These are phyloP conservation scores for Micronycteris hirsuta DNA, from an alignment of 2,113 vertebrate genomes.

Conservation along the genomic window DNA sequence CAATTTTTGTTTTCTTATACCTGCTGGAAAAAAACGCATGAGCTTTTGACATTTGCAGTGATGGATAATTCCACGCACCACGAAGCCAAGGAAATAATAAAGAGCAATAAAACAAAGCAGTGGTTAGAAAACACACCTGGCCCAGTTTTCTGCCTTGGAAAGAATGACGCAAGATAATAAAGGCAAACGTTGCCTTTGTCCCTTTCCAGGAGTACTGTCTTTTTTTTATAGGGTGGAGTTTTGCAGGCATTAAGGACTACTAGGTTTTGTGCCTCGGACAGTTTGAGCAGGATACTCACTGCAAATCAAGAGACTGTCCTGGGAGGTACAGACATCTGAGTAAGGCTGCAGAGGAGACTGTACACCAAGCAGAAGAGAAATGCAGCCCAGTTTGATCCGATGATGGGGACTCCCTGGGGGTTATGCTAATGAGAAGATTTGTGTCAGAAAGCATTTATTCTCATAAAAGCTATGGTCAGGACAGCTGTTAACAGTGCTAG, in stretches of 20 bases:
- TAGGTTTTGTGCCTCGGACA: neutral
- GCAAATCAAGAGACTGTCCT: neutral
- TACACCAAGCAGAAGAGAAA: neutral
- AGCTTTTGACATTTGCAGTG: neutral
- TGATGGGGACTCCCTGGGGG: conserved; percentile 24
- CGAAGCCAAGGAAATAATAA: conserved; percentile 33
- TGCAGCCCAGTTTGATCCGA: neutral
- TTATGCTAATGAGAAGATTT: conserved; percentile 19
- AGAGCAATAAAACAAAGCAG: neutral
- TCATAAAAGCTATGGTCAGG: conserved; percentile 56
- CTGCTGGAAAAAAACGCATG: neutral
- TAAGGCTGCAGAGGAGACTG: neutral
- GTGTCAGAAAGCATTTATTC: conserved; percentile 60
- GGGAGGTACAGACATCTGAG: neutral
- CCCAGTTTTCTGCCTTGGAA: neutral
- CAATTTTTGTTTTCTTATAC: neutral
- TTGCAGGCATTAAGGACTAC: neutral
- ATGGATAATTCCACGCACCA: neutral
- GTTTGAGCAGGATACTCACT: neutral
- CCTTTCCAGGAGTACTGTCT: neutral
- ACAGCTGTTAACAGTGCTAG: conserved; percentile 58
- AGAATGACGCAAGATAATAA: neutral
- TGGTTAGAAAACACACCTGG: neutral
- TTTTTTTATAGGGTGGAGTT: neutral
- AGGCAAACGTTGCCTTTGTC: neutral